phyloP scores from a whole-genome alignment of 1,140 invertebrate species.

The Daktulosphaira vitifoliae region DNA sequence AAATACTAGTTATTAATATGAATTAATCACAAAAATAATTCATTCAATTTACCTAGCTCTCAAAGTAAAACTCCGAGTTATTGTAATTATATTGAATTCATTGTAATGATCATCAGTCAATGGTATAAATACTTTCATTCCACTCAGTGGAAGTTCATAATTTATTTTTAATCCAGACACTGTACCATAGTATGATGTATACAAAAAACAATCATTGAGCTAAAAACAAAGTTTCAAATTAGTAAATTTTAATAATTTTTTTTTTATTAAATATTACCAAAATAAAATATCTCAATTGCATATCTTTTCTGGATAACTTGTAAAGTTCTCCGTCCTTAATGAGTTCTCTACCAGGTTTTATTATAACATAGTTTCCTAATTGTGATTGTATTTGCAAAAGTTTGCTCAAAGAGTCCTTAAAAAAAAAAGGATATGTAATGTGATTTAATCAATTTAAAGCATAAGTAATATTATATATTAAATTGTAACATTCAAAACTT shows the following conservation, averaged over 20 bases:
- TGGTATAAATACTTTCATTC: conserved; percentile 54
- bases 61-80: conserved; percentile 58
- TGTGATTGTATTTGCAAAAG: conserved; percentile 51
- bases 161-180: conserved; percentile 50
- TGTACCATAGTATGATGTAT: conserved; percentile 51
- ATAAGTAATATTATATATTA: neutral
- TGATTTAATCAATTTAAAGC: neutral
- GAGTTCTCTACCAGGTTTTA: conserved; percentile 58
- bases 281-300: conserved; percentile 61
- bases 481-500: conserved; percentile 38
- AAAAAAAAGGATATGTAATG: neutral
- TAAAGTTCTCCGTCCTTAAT: conserved; percentile 60
- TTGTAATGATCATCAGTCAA: conserved; percentile 48
- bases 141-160: conserved; percentile 52
- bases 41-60: conserved; percentile 52
- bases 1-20: conserved; percentile 31
- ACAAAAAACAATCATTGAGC: conserved; percentile 63
- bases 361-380: conserved; percentile 54
- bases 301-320: conserved; percentile 58
- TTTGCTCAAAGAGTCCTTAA: conserved; percentile 51
- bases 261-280: conserved; percentile 47
- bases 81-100: conserved; percentile 55
- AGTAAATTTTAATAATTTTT: neutral
- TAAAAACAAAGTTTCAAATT: conserved; percentile 42
- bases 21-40: neutral